These are phyloP conservation scores for Cranoglanis bouderius DNA, from an alignment of 2,113 vertebrate species.

Conservation along the genomic window DNA sequence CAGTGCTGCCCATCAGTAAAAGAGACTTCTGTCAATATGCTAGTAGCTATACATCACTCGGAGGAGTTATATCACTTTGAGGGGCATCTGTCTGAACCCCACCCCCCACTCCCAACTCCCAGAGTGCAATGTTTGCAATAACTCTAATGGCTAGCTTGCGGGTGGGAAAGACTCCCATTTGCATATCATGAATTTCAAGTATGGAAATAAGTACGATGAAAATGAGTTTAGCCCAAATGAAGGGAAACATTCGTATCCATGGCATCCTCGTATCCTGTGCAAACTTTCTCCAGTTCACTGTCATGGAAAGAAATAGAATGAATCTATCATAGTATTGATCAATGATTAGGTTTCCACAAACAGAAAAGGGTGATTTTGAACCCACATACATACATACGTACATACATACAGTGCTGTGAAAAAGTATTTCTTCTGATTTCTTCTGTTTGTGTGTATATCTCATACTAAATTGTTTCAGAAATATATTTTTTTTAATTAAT, in stretches of 20 bases:
- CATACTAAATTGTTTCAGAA: too few species aligned
- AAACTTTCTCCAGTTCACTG: conserved; percentile 30
- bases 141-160: conserved; percentile 37
- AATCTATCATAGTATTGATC: conserved; percentile 8
- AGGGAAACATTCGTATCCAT: neutral
- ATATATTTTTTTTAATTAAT: too few species aligned
- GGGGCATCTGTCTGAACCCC: conserved; percentile 20
- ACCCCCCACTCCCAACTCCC: neutral
- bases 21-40: neutral
- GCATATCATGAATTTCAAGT: conserved; percentile 55
- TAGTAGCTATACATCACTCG: conserved; percentile 13
- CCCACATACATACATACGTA: neutral
- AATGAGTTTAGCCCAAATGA: conserved; percentile 20
- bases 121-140: conserved; percentile 12
- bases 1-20: neutral
- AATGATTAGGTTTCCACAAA: conserved; percentile 13
- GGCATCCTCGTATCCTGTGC: neutral
- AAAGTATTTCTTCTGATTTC: too few species aligned
- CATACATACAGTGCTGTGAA: too few species aligned
- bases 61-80: neutral
- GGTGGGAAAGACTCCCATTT: conserved; percentile 43
- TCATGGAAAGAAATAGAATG: conserved; percentile 5
- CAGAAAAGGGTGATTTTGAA: neutral
- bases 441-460: too few species aligned
- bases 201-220: conserved; percentile 25